A percentile compares a stretch with the other conserved stretches of the same genome.
Conservation (phyloP, 2,797 vertebrate genomes). For the Sebastes ruberrimus region DNA sequence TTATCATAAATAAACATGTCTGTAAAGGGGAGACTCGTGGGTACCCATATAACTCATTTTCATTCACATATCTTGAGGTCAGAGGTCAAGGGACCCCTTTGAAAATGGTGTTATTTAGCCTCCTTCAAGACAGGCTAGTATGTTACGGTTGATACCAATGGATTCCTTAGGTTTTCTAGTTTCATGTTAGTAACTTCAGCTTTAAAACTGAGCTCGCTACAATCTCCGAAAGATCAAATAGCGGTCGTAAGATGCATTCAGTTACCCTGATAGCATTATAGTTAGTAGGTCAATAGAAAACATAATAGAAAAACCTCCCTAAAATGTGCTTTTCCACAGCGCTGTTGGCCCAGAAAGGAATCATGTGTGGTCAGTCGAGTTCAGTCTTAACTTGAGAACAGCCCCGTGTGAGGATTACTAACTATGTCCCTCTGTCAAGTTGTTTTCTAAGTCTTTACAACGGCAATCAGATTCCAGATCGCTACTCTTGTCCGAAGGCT, state of each 20-base stretch:
- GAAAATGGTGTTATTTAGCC: no score
- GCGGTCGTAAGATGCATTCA: background rate
- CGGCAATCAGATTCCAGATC: background rate
- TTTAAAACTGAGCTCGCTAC: no score
- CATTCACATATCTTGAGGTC: no score
- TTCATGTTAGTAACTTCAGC: no score
- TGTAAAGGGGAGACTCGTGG: no score
- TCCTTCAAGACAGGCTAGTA: no score
- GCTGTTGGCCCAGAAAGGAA: background rate
- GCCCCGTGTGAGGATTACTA: background rate
- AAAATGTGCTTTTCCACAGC: background rate
- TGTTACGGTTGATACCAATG: no score
- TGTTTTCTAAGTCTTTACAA: background rate
- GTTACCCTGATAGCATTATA: background rate
- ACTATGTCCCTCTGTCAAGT: background rate
- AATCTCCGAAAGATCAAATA: no score
- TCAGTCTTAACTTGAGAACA: background rate
- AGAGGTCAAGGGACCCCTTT: no score
- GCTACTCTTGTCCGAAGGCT: background rate
- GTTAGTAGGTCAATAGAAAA: background rate
- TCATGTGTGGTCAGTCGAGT: constrained; percentile 2
- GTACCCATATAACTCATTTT: no score
- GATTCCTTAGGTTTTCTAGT: no score
- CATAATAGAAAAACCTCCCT: background rate
- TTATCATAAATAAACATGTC: no score